Evolutionary conservation across 2,113 vertebrate species (phyloP), one percentile per base, ranked within the genome.

Genomic region (Amphiprion percula): DNA sequence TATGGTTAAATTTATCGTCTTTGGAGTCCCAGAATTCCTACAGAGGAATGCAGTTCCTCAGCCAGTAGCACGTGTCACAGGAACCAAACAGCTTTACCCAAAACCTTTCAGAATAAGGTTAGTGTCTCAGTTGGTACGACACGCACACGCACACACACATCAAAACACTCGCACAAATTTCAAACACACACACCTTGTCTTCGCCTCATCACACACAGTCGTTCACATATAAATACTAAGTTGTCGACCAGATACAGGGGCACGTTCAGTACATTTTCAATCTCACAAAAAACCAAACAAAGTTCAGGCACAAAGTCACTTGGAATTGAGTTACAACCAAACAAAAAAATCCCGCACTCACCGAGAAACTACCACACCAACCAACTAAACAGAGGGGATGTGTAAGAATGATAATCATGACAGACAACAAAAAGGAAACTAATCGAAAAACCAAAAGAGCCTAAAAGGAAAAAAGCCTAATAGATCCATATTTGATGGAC

Each of bases 351-450:
- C 91, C 91, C 76, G 87, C 88, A 91, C 80, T 89, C 90, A 92
- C 91, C 86, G 77, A 87, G 70, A 82, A 94, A 93, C 94, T 94
- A 95, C 85, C 86, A 95, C 94, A 94, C 80, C 94, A 93, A 91
- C 93, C 93, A 90, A 91, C 92, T 93, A 93, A 91, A 94, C 92
- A 94, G 85, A 90, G 91, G 94, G 93, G 69, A 80, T 77, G 62
- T 89, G 92, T 93, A 93, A 95, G 93, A 93, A 94, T 91, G 93
- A 94, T 94, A 90, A 92, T 94, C 93, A 94, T 95, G 94, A 94
- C 93, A 93, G 92, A 94, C 87, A 80, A 92, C 84, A 90, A 89
- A 93, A 91, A 90, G 63, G 68, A 86, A 88, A 90, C 80, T 82
- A 86, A 91, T 89, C 83, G 87, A 90, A 88, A 90, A 93, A 93